Evolutionary conservation across 30 jellyfish, hydroid and myxozoan genomes (phyloP).

Genomic region (Chrysaora quinquecirrha): DNA sequence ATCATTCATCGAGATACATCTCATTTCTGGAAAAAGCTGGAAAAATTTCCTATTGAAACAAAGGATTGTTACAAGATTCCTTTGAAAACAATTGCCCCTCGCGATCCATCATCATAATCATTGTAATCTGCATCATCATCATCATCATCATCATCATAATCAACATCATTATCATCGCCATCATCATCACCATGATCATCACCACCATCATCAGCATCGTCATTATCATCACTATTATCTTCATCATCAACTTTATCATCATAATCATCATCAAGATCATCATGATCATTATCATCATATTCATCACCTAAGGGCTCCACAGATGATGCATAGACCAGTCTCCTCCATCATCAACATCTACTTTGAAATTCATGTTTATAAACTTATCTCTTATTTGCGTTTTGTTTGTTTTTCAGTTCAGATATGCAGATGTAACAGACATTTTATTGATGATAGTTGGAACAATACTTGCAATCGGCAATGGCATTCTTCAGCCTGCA

Average conservation of each 20-base stretch:
- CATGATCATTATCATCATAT: background rate
- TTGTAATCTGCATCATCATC: no score
- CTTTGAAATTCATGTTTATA: no score
- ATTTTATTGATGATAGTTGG: slow-evolving; percentile 65
- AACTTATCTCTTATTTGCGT: no score
- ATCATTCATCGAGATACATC: no score
- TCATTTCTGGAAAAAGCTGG: background rate
- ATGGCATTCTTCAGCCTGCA: slow-evolving; percentile 91
- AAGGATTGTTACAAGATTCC: background rate
- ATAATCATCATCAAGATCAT: background rate
- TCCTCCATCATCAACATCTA: background rate
- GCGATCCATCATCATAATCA: background rate
- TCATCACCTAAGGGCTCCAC: no score
- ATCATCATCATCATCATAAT: no score
- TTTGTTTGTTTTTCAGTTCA: slow-evolving; percentile 35
- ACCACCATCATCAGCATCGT: no score
- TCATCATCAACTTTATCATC: background rate
- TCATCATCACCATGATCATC: no score
- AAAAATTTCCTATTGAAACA: background rate
- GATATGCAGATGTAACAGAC: slow-evolving; percentile 75
- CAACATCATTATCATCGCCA: no score
- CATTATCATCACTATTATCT: no score
- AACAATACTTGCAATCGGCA: slow-evolving; percentile 78
- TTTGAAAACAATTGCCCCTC: background rate
- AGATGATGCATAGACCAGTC: background rate